Evolutionary conservation across 2,113 vertebrate genomes (phyloP), one percentile per base, ranked within the genome.

Genomic region (Aramus guarauna): DNA sequence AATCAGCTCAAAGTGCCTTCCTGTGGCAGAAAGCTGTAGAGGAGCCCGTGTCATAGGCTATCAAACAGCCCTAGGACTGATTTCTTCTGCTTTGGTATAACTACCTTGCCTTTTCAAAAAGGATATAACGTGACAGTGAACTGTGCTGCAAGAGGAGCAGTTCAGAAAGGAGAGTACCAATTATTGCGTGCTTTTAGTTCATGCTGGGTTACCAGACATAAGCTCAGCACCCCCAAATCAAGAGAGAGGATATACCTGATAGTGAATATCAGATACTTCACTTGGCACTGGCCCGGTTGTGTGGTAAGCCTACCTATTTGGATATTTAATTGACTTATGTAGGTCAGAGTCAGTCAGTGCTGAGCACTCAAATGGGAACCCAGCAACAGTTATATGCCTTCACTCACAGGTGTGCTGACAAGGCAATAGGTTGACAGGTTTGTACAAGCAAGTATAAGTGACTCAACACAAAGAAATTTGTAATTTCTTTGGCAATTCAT

Each of bases 191-290:
- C 4, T 83, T 47, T 68, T 58, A 59, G 11, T 24, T 59, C 43
- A 39, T 5, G 1, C 9, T 47, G 9, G 3, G 56, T 47, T 80
- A 53, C 66, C 2, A 56, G 26, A 32, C 6, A 0, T 21, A 52
- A 67, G 24, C 7, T 67, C 56, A 64, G 45, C 27, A 72, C 2
- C 3, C 9, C 17, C 47, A 78, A 63, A 39, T 60, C 14, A 58
- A 73, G 67, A 66, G 5, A 69, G 58, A 85, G 41, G 23, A 45
- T 15, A 45, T 15, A 69, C 3, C 23, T 15, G 12, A 41, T 1
- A 55, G 50, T 8, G 34, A 81, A 30, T 30, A 50, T 23, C 29
- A 82, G 37, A 26, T 5, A 34, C 18, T 27, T 71, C 34, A 32
- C 20, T 56, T 81, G 30, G 11, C 56, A 56, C 7, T 37, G 47